Evolutionary conservation across 2,888 invertebrate species (phyloP).

Genomic region (Orgyia antiqua): DNA sequence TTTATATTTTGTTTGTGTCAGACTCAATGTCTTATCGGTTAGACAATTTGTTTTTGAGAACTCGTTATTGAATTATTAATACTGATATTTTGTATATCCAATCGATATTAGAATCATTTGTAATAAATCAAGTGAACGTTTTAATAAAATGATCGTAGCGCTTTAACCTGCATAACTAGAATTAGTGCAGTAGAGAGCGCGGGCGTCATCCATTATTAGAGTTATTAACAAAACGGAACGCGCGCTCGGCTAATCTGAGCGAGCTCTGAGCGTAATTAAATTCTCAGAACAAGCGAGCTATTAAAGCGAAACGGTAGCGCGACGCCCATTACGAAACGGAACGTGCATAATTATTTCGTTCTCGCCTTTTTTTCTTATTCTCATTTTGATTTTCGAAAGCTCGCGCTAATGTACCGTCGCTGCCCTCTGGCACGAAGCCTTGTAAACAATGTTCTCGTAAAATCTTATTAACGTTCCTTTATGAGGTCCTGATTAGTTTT

Average conservation of each 20-base stretch:
- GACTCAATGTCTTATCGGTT: slow-evolving; percentile 66
- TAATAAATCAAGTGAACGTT: slow-evolving; percentile 21
- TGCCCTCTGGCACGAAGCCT: slow-evolving; percentile 62
- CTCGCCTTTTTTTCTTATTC: slow-evolving; percentile 67
- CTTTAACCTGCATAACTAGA: slow-evolving; percentile 40
- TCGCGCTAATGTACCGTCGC: slow-evolving; percentile 67
- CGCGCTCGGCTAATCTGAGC: slow-evolving; percentile 67
- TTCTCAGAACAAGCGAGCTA: slow-evolving; percentile 75
- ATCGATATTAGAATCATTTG: slow-evolving; percentile 34
- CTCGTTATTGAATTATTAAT: slow-evolving; percentile 73
- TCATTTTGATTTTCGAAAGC: slow-evolving; percentile 67
- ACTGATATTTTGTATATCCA: slow-evolving; percentile 45
- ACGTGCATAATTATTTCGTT: slow-evolving; percentile 78
- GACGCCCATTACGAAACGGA: slow-evolving; percentile 74
- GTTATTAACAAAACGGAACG: slow-evolving; percentile 74
- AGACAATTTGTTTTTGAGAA: slow-evolving; percentile 73
- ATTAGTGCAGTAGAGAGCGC: slow-evolving; percentile 44
- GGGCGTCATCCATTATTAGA: slow-evolving; percentile 69
- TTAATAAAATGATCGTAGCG: slow-evolving; percentile 32
- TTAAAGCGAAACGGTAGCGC: slow-evolving; percentile 76
- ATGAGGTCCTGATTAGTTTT: slow-evolving; percentile 56
- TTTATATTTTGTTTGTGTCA: slow-evolving; percentile 66
- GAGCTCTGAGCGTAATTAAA: slow-evolving; percentile 69
- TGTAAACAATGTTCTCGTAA: slow-evolving; percentile 75
- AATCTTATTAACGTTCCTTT: slow-evolving; percentile 60